Percentiles rank a stretch among this genome's conserved stretches.
Conservation (phyloP, 2,888 invertebrate genomes). For the Eristalis pertinax region DNA sequence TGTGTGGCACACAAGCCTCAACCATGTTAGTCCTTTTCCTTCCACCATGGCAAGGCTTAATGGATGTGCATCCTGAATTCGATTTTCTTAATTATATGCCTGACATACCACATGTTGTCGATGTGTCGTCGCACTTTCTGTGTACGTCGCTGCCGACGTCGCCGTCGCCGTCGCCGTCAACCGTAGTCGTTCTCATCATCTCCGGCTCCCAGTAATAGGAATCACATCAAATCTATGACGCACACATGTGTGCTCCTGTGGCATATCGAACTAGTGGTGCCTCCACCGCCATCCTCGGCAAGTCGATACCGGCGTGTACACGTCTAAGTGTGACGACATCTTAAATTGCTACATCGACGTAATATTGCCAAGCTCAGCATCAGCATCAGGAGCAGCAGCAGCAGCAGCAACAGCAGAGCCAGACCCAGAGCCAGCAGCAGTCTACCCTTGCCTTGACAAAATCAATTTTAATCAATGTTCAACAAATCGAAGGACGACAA, state of each 20-base stretch:
- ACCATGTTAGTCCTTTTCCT: conserved; percentile 16
- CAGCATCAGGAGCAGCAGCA: not conserved
- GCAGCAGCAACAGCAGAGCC: not conserved
- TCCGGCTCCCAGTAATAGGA: conserved; percentile 43
- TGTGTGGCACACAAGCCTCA: conserved; percentile 18
- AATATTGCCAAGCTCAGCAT: conserved; percentile 64
- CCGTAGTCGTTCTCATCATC: conserved; percentile 20
- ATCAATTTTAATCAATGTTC: conserved; percentile 72
- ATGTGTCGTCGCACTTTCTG: conserved; percentile 12
- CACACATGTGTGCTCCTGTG: conserved; percentile 26
- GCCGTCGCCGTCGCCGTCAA: too few species aligned
- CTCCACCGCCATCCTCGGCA: conserved; percentile 3
- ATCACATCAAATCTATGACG: conserved; percentile 58
- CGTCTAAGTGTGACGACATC: conserved; percentile 55
- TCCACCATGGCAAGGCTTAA: conserved; percentile 29
- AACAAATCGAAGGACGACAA: conserved; percentile 54
- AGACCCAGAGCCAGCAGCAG: conserved; percentile 3
- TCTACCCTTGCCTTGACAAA: conserved; percentile 52
- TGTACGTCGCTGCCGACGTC: conserved; percentile 4
- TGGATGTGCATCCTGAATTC: conserved; percentile 70
- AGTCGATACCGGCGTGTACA: not conserved
- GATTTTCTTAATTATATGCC: conserved; percentile 71
- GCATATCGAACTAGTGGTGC: not conserved
- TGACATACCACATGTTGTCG: conserved; percentile 52
- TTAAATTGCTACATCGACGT: conserved; percentile 64